Evolutionary conservation across 2,113 vertebrate genomes (phyloP).

Genomic region (Manacus vitellinus): DNA sequence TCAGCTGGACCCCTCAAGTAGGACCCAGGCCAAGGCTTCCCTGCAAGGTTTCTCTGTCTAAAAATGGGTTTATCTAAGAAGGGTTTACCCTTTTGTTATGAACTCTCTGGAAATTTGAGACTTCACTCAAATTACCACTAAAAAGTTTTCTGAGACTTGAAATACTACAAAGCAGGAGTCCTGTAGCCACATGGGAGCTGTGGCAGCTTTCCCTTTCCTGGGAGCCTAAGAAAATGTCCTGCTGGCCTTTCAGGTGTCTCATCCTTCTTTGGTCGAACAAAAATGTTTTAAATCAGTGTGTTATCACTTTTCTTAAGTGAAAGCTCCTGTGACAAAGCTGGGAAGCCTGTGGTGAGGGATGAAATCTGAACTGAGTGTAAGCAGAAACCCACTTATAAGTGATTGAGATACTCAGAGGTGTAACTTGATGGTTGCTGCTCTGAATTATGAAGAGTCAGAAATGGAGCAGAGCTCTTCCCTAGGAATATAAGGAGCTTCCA

Average conservation of each 20-base stretch:
- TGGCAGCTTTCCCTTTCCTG: not conserved
- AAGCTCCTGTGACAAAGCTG: not conserved
- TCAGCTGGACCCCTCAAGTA: not conserved
- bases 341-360: not conserved
- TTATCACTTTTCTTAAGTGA: not conserved
- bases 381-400: not conserved
- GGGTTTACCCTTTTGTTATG: not conserved
- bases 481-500: not conserved
- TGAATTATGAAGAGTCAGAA: not conserved
- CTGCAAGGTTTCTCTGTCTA: not conserved
- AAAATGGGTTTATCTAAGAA: not conserved
- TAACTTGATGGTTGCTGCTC: not conserved
- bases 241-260: not conserved
- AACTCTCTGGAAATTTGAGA: not conserved
- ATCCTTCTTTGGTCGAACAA: not conserved
- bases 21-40: not conserved
- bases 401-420: not conserved
- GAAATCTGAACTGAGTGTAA: not conserved
- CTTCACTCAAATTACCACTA: not conserved
- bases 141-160: not conserved
- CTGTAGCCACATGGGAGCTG: not conserved
- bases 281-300: not conserved
- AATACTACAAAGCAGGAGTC: not conserved
- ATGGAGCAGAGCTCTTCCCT: not conserved
- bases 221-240: not conserved